A percentile compares a stretch with the other conserved stretches of the same genome.
Conservation (phyloP, 2,888 invertebrate species). For the Amphipyra berbera region DNA sequence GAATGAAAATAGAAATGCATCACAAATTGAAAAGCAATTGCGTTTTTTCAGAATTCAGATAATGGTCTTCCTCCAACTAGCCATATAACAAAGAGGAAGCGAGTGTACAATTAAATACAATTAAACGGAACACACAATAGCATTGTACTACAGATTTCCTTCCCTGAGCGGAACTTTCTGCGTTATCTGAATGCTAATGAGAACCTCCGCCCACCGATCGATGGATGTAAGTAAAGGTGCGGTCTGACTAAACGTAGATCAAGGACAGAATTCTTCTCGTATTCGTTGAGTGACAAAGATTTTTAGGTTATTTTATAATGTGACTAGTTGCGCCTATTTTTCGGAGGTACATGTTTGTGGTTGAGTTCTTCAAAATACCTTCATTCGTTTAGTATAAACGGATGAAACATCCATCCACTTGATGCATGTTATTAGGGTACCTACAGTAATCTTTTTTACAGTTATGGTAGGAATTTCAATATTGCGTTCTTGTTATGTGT, state of each 20-base stretch:
- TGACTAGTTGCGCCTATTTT: too few relatives aligned
- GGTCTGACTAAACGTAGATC: constrained; percentile 1
- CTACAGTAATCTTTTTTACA: too few relatives aligned
- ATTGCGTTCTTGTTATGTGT: too few relatives aligned
- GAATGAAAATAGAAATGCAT: too few relatives aligned
- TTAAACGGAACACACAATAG: constrained; percentile 54
- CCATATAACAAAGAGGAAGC: constrained; percentile 47
- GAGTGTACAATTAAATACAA: constrained; percentile 51
- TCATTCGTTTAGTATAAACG: too few relatives aligned
- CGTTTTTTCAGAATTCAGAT: constrained; percentile 4
- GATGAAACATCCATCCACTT: too few relatives aligned
- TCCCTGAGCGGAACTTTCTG: constrained; percentile 61
- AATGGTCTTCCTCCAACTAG: constrained; percentile 22
- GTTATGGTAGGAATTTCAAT: too few relatives aligned
- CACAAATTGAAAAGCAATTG: neutral
- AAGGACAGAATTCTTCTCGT: neutral
- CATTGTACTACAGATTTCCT: constrained; percentile 62
- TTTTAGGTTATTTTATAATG: too few relatives aligned
- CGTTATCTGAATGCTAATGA: constrained; percentile 63
- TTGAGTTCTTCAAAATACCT: too few relatives aligned
- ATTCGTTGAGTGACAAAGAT: too few relatives aligned
- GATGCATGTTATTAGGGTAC: too few relatives aligned
- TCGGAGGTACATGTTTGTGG: too few relatives aligned
- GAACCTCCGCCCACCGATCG: constrained; percentile 35
- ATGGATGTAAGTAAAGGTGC: constrained; percentile 27